Conservation (phyloP, 2,113 vertebrate genomes). For the Athene cunicularia region DNA sequence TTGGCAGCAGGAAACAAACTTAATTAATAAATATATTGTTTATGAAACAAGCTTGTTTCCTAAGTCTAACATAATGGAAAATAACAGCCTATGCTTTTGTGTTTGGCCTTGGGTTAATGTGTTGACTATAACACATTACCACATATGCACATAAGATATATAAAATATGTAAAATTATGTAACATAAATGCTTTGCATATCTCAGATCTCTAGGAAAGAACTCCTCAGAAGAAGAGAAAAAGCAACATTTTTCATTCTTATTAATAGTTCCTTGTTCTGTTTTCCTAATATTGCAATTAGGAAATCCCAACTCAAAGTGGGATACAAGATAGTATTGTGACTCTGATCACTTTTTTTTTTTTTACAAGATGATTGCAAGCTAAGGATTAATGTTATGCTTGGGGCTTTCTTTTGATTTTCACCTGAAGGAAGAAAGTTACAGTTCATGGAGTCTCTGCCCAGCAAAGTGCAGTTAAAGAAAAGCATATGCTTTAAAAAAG, state of each 20-base stretch:
- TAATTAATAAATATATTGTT: no score
- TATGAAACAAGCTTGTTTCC: neutral
- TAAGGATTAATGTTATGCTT: neutral
- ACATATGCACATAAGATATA: neutral
- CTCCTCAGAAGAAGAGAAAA: neutral
- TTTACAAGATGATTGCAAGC: neutral
- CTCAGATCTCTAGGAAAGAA: neutral
- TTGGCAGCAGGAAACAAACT: neutral
- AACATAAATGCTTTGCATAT: neutral
- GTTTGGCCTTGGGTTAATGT: neutral
- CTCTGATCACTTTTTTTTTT: neutral
- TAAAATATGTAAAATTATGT: neutral
- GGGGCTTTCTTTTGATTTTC: neutral
- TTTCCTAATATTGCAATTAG: neutral
- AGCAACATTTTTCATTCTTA: neutral
- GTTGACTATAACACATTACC: neutral
- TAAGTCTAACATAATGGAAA: neutral
- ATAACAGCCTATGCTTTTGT: neutral
- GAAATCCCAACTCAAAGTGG: neutral
- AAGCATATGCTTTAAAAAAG: neutral
- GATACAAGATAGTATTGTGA: neutral
- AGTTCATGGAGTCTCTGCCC: neutral
- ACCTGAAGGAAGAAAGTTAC: neutral
- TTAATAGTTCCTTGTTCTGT: neutral
- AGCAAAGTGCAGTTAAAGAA: neutral